phyloP scores from a whole-genome alignment of 2,113 vertebrate species.

The Trogon melanurus region DNA sequence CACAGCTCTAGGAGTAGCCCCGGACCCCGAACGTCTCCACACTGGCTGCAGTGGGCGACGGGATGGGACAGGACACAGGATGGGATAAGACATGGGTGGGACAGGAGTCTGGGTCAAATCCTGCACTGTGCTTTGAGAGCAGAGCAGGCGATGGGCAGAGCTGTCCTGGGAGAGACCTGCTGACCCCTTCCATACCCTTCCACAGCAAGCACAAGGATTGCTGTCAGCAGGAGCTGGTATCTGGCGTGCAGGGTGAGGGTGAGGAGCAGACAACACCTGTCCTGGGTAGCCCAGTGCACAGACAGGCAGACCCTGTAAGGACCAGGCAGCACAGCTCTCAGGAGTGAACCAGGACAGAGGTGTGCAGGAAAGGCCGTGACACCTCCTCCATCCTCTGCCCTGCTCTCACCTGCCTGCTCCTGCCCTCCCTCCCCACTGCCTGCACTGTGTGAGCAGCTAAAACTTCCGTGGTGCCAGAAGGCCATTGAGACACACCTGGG shows the following conservation, averaged over 20 bases:
- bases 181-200: rapidly evolving
- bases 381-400: background rate
- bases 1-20: background rate
- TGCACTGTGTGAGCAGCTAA: background rate
- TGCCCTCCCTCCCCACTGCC: background rate
- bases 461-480: background rate
- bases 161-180: background rate
- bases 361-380: rapidly evolving
- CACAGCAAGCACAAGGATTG: background rate
- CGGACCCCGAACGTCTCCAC: background rate
- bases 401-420: background rate
- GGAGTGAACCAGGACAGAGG: background rate
- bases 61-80: background rate
- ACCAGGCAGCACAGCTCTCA: background rate
- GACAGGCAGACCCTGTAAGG: background rate
- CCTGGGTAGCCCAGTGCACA: background rate
- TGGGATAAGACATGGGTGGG: background rate
- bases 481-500: slow-evolving; percentile 44
- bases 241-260: background rate
- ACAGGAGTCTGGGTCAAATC: background rate
- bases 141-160: background rate
- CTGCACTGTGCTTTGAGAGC: background rate
- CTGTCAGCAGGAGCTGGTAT: background rate
- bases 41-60: background rate
- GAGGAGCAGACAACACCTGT: background rate